These are phyloP conservation scores for Rattus norvegicus DNA, from an alignment of 2,113 vertebrate species.

Conservation along the genomic window GRCr8 NC_086034.1:4471001-4471500, in stretches of 20 bases:
- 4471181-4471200: not conserved
- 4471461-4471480: not conserved
- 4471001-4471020: not conserved
- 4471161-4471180: not conserved
- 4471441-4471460: not conserved
- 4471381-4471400: not conserved
- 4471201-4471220: not conserved
- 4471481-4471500: not conserved
- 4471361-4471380: not conserved
- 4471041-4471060: not conserved
- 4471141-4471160: not conserved
- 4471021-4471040: not conserved
- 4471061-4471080: not conserved
- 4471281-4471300: fast-evolving
- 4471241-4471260: not conserved
- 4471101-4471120: not conserved
- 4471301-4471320: not conserved
- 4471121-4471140: not conserved
- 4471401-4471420: not conserved
- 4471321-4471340: fast-evolving
- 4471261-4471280: not conserved
- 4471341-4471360: not conserved
- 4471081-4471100: not conserved
- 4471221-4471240: not conserved
- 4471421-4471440: not conserved